phyloP scores from a whole-genome alignment of 2,888 invertebrate genomes.

The Agapostemon virescens region DNA sequence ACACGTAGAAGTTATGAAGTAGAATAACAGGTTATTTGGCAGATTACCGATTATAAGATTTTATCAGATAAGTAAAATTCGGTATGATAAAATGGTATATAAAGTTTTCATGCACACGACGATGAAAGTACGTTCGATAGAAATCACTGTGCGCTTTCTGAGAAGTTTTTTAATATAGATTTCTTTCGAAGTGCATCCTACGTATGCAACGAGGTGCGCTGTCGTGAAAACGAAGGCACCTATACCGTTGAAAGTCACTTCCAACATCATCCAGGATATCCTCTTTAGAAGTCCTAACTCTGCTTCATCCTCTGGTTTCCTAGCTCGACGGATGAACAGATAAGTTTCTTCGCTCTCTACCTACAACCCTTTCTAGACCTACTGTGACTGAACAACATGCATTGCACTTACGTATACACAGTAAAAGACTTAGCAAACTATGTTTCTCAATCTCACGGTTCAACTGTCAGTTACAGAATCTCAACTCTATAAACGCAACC shows the following conservation, averaged over 20 bases:
- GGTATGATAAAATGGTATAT: not conserved
- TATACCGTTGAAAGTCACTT: not conserved
- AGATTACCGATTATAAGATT: too few species aligned
- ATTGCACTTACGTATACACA: not conserved
- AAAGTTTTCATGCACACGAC: not conserved
- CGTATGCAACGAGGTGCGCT: not conserved
- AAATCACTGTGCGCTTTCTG: not conserved
- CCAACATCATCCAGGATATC: not conserved
- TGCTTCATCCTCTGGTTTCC: slow-evolving; percentile 18
- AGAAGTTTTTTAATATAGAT: not conserved
- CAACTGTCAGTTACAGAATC: not conserved
- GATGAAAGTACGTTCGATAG: not conserved
- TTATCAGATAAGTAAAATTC: not conserved
- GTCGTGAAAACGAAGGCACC: not conserved
- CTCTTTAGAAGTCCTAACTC: slow-evolving; percentile 1
- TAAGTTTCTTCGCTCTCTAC: slow-evolving; percentile 29
- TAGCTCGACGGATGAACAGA: slow-evolving; percentile 26
- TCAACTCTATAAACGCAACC: not conserved
- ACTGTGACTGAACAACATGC: slow-evolving; percentile 4
- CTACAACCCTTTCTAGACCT: slow-evolving; percentile 14
- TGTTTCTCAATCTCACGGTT: not conserved
- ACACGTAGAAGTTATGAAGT: too few species aligned
- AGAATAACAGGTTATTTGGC: too few species aligned
- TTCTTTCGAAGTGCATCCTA: not conserved
- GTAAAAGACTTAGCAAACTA: slow-evolving; percentile 7